Evolutionary conservation across 2,797 vertebrate species (phyloP), one percentile per base, ranked within the genome.

Genomic region (Neomorphus geoffroyi): DNA sequence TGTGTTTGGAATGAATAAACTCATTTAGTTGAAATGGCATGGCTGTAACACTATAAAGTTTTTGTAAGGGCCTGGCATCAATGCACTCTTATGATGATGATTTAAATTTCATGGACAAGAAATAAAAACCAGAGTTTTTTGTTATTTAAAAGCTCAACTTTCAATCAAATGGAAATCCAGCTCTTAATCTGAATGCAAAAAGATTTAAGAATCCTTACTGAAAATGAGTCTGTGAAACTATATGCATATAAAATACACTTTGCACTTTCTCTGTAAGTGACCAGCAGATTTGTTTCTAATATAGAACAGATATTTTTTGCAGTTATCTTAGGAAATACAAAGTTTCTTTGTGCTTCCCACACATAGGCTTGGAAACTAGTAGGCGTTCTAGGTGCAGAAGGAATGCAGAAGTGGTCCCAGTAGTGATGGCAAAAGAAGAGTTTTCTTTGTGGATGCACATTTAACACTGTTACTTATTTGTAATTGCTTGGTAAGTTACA

Each of bases 1-100:
- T 73, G 37, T 88, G 65, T 85, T 96, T 92, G 93, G 90, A 88
- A 96, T 95, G 94, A 95, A 97, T 96, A 90, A 94, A 90, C 90
- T 86, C 82, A 91, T 96, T 96, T 96, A 95, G 91, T 80, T 15
- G 33, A 93, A 96, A 81, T 95, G 92, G 92, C 94, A 85, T 93
- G 86, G 88, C 91, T 95, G 96, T 94, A 95, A 77, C 64, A 69
- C 82, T 77, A 60, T 95, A 91, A 94, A 90, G 89, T 94, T 92
- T 94, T 93, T 81, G 62, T 80, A 84, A 85, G 79, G 30, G 18
- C 27, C 65, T 95, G 83, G 86, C 90, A 69, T 97, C 92, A 96
- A 93, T 96, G 93, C 61, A n/a, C 56, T 95, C 39, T 95, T 91
- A 65, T 92, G 91, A 96, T 93, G n/a, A 56, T 88, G 88, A 95